Conservation (phyloP, 2,888 invertebrate genomes). For the Stictocephala bisonia region DNA sequence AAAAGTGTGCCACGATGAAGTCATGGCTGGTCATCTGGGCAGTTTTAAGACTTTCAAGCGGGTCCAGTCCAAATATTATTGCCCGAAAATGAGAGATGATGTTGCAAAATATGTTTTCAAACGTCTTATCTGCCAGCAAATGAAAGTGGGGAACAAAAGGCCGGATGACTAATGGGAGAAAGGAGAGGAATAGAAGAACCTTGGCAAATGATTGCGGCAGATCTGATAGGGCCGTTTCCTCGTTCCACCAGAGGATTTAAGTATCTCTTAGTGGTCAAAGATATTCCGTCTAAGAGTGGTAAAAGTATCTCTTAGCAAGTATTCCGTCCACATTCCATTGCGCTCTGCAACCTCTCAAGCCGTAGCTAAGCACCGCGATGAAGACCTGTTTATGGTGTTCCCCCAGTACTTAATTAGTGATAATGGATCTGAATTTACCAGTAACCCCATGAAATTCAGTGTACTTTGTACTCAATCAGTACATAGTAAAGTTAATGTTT, state of each 20-base stretch:
- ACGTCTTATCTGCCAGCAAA: background rate
- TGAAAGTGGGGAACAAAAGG: background rate
- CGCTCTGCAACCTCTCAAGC: slow-evolving; percentile 53
- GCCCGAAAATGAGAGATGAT: background rate
- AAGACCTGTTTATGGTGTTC: slow-evolving; percentile 1
- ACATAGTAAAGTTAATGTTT: slow-evolving; percentile 50
- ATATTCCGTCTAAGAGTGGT: too few relatives aligned
- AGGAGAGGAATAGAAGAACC: background rate
- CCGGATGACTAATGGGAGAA: background rate
- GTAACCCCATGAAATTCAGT: background rate
- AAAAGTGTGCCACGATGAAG: background rate
- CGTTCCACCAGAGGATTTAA: slow-evolving; percentile 55
- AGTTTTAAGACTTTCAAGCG: background rate
- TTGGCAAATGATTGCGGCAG: slow-evolving; percentile 47
- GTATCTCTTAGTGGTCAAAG: slow-evolving; percentile 58
- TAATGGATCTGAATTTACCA: slow-evolving; percentile 14
- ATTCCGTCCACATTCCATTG: too few relatives aligned
- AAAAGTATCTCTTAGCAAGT: too few relatives aligned
- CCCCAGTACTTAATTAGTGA: slow-evolving; percentile 1
- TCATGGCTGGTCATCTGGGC: background rate
- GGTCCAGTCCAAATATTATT: background rate
- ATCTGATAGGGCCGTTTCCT: slow-evolving; percentile 60
- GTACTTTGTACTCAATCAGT: too few relatives aligned
- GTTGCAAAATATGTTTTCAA: background rate
- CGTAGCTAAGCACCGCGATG: background rate